Percentiles rank a stretch among this genome's conserved stretches.
Evolutionary conservation across 2,113 vertebrate genomes (phyloP).

Genomic region (Falco punctatus): DNA sequence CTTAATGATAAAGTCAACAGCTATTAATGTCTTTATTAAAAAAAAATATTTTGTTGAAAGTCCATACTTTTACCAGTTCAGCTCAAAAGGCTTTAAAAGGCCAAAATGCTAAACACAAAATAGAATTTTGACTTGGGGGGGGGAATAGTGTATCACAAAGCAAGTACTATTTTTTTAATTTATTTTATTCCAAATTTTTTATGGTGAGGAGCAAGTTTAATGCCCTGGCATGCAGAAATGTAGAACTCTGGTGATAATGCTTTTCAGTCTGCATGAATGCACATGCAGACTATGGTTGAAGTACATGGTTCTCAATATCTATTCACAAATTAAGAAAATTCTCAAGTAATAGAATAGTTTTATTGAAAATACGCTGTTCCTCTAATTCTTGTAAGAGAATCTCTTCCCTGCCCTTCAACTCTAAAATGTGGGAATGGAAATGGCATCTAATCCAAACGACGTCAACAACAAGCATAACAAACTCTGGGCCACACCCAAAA

Average conservation of each 20-base stretch:
- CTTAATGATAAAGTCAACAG: neutral
- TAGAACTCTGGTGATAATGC: neutral
- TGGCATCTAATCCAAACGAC: neutral
- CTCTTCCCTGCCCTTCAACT: neutral
- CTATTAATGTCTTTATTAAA: neutral
- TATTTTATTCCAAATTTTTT: neutral
- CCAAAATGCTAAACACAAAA: neutral
- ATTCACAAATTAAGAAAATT: neutral
- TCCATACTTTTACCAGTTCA: neutral
- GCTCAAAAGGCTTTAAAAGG: neutral
- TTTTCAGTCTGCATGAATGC: neutral
- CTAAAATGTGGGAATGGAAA: neutral
- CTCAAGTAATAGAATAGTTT: neutral
- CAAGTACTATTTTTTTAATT: neutral
- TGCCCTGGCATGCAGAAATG: neutral
- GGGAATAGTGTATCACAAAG: neutral
- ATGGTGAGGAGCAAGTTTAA: neutral
- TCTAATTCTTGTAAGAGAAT: neutral
- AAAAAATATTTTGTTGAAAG: neutral
- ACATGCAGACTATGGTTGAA: neutral
- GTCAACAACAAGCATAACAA: fast-evolving
- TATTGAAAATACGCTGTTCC: neutral
- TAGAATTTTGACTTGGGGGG: neutral
- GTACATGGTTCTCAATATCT: neutral
- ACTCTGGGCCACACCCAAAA: neutral